phyloP scores from a whole-genome alignment of 2,888 invertebrate species.

The Drosophila nr. perissopoda region DNA sequence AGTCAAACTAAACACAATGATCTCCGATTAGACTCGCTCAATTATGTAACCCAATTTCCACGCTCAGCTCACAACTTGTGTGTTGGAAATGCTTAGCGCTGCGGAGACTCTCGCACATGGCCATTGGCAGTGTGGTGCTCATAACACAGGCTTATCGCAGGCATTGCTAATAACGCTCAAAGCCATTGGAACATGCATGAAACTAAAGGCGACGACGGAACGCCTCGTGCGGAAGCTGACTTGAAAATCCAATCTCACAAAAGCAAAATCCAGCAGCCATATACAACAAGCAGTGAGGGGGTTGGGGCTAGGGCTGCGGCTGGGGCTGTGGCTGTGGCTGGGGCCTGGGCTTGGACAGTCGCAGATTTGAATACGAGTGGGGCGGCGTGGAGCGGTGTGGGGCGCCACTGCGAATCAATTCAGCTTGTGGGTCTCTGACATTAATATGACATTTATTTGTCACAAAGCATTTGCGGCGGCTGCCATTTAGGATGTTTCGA shows the following conservation, averaged over 20 bases:
- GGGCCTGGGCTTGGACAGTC: conserved; percentile 11
- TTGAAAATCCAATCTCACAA: conserved; percentile 41
- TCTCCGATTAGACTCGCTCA: conserved; percentile 41
- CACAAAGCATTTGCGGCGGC: conserved; percentile 63
- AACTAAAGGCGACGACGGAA: conserved; percentile 37
- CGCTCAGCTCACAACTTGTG: conserved; percentile 39
- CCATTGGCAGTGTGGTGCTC: conserved; percentile 17
- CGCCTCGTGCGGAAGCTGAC: conserved; percentile 24
- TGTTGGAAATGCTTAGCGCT: conserved; percentile 14
- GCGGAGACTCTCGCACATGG: conserved; percentile 1
- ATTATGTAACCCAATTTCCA: conserved; percentile 27
- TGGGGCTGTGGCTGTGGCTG: neutral
- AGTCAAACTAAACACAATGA: conserved; percentile 9
- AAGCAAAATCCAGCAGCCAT: conserved; percentile 11
- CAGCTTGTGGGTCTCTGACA: conserved; percentile 71
- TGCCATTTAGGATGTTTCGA: conserved; percentile 58
- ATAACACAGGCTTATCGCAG: conserved; percentile 67
- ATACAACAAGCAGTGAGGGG: neutral
- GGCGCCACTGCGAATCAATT: conserved; percentile 69
- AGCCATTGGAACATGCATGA: conserved; percentile 56
- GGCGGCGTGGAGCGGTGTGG: neutral
- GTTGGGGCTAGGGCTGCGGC: neutral
- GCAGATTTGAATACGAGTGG: conserved; percentile 47
- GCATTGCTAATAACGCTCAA: conserved; percentile 58
- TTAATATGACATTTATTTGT: conserved; percentile 81